Base-by-base conservation (phyloP, 2,888 invertebrate species). In the Apamea sordens region DNA sequence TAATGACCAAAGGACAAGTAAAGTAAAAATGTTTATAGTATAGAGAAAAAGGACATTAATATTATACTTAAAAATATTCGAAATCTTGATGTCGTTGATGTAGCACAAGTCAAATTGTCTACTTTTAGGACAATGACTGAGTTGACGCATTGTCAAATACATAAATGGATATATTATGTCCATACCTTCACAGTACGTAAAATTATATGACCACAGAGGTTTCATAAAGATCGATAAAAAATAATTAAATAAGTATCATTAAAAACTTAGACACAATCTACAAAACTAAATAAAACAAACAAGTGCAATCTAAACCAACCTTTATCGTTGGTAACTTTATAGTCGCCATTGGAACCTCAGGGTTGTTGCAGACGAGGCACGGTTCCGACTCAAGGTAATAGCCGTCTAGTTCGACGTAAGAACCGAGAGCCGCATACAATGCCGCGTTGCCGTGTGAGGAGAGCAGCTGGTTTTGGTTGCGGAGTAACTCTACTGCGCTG, bases 331-430 rank as follows among this genome's bases (percentile, higher is more conserved):
- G 98, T 77, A 99, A 96, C 94, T 99, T 99, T 88, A 99, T 98
- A 76, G 98, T 98, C 0, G 98, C 97, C 97, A 99, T 98, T 0
- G 99, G 98, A 32, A 99, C 98, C 95, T 99, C 99, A 0, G 99
- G 99, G 96, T 99, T 99, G 95, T 99, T 99, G 95, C 99, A 99
- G 0, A 99, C 99, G 78, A 99, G 97, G 92, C 99, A 99, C 0
- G 99, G 99, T 93, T 99, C 99, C 41, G 99, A 99, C 96, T 99
- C 99, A 83, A 99, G 96, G 94, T 99, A 99, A 95, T 99, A 99
- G 0, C 99, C 99, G 93, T 99, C 99, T 69, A 99, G 97, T 92
- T 99, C 99, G 1, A 99, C 98, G 92, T 98, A 98, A n/a, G 99
- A 99, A 75, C 99, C 98, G 79, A 99, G 97, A 69, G 99, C 98